Conservation (phyloP, 2,888 invertebrate species). For the Cryptocheilus praepositus region DNA sequence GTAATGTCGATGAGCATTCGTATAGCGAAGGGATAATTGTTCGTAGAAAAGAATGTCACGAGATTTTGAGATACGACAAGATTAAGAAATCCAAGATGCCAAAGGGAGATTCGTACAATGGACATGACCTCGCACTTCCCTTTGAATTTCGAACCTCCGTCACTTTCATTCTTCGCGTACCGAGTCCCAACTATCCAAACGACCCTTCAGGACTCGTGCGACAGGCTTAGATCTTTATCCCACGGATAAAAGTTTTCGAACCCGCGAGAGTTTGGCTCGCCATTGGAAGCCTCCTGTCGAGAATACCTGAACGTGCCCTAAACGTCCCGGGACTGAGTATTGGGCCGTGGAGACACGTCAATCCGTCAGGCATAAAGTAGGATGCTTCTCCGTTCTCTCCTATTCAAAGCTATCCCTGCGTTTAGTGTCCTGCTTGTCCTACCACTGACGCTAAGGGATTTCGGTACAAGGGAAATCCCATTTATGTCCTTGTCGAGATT, state of each 20-base stretch:
- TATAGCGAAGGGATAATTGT: too few relatives aligned
- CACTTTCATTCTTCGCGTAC: not conserved
- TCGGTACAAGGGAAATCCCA: too few relatives aligned
- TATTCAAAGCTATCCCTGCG: not conserved
- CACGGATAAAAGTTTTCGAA: constrained; percentile 29
- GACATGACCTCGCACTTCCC: too few relatives aligned
- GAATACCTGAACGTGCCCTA: not conserved
- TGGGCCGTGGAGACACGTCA: constrained; percentile 1
- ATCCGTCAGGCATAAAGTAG: not conserved
- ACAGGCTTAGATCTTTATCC: constrained; percentile 53
- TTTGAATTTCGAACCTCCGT: not conserved
- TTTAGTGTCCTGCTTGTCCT: not conserved
- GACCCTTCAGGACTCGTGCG: constrained; percentile 34
- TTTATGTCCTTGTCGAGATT: too few relatives aligned
- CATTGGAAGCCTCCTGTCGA: not conserved
- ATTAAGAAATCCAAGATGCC: too few relatives aligned
- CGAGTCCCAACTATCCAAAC: too few relatives aligned
- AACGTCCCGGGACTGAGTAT: constrained; percentile 1
- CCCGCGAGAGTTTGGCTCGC: constrained; percentile 4
- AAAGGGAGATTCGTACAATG: too few relatives aligned
- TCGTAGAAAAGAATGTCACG: too few relatives aligned
- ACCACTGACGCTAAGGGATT: too few relatives aligned
- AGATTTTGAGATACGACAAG: too few relatives aligned
- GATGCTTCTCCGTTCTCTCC: not conserved
- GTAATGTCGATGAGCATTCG: too few relatives aligned